Base-by-base conservation (phyloP, 1,140 invertebrate genomes). In the Holcopasites calliopsidis region DNA sequence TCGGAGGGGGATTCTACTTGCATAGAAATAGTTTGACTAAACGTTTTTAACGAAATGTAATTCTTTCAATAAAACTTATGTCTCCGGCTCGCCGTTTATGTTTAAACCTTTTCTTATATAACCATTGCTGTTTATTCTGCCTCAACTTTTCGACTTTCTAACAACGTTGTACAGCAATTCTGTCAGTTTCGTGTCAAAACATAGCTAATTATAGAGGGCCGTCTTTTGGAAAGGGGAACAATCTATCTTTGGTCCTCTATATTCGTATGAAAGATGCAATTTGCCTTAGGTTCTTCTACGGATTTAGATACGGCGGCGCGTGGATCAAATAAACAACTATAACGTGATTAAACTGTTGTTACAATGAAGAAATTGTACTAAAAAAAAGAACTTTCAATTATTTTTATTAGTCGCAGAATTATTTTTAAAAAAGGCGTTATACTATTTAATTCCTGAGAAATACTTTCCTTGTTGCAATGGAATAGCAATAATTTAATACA, bases 241-340 rank as follows among this genome's bases (percentile, higher is more conserved):
- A 74, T 74, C 71, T 74, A 74, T 74, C 71, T 74, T 74, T 74
- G 71, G 71, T 74, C 65, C 65, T 66, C 71, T 74, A 74, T 66
- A 74, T 74, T 74, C 31, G 71, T 74, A 74, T 74, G 71, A 74
- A 74, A 74, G 71, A 74, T 74, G 62, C 62, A 74, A 74, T 74
- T 74, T 74, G 61, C 62, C 42, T 74, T 74, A 74, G 71, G 71
- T 74, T 74, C 71, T 74, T 74, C 71, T 57, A 74, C 71, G 62
- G 71, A 74, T 66, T 74, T 55, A 74, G 62, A 33, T 38, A 40
- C 61, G 23, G 33, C 50, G 18, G 2, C 21, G 21, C 35, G 26
- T 44, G 28, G 71, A 66, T 74, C 49, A 38, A 55, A 55, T 44
- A 74, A 66, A 42, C 61, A 74, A n/a, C 31, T 47, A 21, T 35